Conservation (phyloP, 2,888 invertebrate species). For the Pyrrhia umbra region DNA sequence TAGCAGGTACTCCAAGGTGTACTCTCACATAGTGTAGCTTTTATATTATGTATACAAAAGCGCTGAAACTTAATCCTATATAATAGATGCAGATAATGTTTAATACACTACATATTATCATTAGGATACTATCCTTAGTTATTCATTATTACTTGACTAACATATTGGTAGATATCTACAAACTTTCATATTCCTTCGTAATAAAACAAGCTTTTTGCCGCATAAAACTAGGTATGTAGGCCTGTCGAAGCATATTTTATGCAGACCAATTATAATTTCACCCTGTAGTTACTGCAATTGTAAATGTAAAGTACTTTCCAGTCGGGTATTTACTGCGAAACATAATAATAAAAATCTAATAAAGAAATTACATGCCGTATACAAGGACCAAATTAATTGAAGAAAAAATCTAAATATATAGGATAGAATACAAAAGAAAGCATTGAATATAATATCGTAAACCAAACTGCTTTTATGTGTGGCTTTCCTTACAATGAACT, state of each 20-base stretch:
- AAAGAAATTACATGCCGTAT: conserved; percentile 26
- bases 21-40: neutral
- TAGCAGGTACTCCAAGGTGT: too few species aligned
- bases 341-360: conserved; percentile 20
- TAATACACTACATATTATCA: too few species aligned
- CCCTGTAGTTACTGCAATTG: conserved; percentile 21
- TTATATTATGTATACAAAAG: neutral
- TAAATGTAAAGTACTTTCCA: conserved; percentile 7
- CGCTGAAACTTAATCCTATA: conserved; percentile 11
- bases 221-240: conserved; percentile 10
- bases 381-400: too few species aligned
- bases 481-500: too few species aligned
- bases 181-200: too few species aligned
- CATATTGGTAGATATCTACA: too few species aligned
- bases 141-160: conserved; percentile 20
- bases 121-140: conserved; percentile 21
- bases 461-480: too few species aligned
- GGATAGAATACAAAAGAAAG: too few species aligned
- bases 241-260: conserved; percentile 17
- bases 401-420: too few species aligned
- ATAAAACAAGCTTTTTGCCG: too few species aligned
- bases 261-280: conserved; percentile 5
- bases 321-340: neutral
- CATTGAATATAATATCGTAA: too few species aligned
- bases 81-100: neutral